Percentiles rank a stretch among this genome's conserved stretches.
Conservation (phyloP, 2,113 vertebrate species). For the Uropsilus gracilis region DNA sequence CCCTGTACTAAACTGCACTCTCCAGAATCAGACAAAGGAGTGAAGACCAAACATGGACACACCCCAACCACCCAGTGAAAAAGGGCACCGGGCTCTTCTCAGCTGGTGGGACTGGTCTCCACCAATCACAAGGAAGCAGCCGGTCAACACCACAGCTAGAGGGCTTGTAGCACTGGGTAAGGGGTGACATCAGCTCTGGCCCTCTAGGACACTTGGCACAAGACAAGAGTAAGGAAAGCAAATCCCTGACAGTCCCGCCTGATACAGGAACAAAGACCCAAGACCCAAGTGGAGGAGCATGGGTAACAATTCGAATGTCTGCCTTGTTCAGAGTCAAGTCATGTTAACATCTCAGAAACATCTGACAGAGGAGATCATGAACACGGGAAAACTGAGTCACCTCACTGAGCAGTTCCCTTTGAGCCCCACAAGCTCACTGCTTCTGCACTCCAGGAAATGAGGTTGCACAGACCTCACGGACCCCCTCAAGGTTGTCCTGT, state of each 20-base stretch:
- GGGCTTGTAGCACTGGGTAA: not conserved
- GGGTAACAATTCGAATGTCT: not conserved
- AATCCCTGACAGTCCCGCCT: not conserved
- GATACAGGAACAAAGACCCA: not conserved
- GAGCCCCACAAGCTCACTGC: not conserved
- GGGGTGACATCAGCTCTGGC: no score
- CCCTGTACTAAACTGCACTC: not conserved
- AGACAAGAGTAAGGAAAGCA: not conserved
- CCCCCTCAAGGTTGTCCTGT: no score
- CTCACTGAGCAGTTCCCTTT: not conserved
- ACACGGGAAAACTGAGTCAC: not conserved
- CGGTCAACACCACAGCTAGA: not conserved
- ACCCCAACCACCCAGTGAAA: not conserved
- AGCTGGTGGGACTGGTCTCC: not conserved
- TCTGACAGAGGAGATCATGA: not conserved
- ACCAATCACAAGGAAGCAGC: not conserved
- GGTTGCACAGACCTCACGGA: no score
- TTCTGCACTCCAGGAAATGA: not conserved
- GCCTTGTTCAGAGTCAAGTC: not conserved
- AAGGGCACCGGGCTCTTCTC: rapidly evolving
- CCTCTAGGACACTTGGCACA: not conserved
- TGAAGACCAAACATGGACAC: not conserved
- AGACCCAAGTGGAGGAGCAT: not conserved
- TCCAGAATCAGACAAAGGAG: not conserved
- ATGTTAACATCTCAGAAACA: not conserved